A percentile compares a stretch with the other conserved stretches of the same genome.
Evolutionary conservation across 1,140 invertebrate species (phyloP).

Genomic region (Tetragonula clypearis): DNA sequence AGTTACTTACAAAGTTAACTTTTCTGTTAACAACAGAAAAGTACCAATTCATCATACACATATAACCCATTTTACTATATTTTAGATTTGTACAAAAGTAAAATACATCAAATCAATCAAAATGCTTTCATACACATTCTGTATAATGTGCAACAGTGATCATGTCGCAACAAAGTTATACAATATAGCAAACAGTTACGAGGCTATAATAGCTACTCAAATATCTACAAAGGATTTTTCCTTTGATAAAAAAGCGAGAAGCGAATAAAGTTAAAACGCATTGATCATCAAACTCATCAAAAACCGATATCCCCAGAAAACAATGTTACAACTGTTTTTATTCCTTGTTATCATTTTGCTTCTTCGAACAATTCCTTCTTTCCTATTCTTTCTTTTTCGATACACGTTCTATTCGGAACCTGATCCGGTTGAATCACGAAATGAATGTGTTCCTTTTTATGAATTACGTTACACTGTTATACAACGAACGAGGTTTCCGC

Average conservation of each 20-base stretch:
- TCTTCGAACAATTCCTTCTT: slow-evolving; percentile 12
- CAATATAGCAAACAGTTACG: background rate
- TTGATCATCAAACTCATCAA: background rate
- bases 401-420: slow-evolving; percentile 10
- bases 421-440: slow-evolving; percentile 17
- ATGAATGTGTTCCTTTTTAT: background rate
- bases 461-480: slow-evolving; percentile 33
- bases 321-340: slow-evolving; percentile 17
- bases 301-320: slow-evolving; percentile 9
- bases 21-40: background rate
- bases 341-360: slow-evolving; percentile 37
- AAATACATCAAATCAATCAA: too few relatives aligned
- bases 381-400: background rate
- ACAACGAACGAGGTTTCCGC: slow-evolving; percentile 24
- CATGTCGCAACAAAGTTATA: background rate
- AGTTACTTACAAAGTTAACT: background rate
- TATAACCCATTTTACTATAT: slow-evolving; percentile 11
- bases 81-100: background rate
- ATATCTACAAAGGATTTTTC: background rate
- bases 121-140: background rate
- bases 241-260: too few relatives aligned
- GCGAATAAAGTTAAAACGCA: background rate
- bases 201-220: background rate
- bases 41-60: background rate
- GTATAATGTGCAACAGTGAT: background rate